These are phyloP conservation scores for Minunthozetes semirufus DNA, from an alignment of 2,888 invertebrate species.

Conservation along the genomic window DNA sequence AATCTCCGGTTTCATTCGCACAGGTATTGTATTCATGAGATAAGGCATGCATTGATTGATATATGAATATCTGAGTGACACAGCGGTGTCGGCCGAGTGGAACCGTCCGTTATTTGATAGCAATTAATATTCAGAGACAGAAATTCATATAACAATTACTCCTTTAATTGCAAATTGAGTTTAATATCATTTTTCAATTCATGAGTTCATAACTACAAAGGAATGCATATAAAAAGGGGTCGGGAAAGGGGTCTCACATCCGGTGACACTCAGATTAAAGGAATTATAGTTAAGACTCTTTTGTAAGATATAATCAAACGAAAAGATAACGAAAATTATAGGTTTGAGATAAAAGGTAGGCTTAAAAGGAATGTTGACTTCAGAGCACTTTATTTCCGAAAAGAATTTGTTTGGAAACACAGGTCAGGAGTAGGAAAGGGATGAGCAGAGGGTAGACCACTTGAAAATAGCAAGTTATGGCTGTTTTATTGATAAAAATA, in stretches of 20 bases:
- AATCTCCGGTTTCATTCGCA: not conserved
- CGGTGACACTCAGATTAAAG: not conserved
- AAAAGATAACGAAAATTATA: not conserved
- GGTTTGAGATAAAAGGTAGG: not conserved
- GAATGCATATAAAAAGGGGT: not conserved
- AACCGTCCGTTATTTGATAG: not conserved
- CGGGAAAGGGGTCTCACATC: not conserved
- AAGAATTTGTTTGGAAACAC: not conserved
- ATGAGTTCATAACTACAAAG: not conserved
- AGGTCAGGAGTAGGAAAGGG: no score
- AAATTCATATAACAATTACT: not conserved
- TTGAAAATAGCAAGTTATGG: no score
- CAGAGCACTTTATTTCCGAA: not conserved
- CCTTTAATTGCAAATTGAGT: not conserved
- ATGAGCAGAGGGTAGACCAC: no score
- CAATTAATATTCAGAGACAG: no score
- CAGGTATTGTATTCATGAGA: no score
- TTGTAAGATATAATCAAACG: not conserved
- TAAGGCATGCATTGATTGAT: not conserved
- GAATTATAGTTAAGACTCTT: not conserved
- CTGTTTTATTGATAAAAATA: no score
- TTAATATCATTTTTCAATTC: not conserved
- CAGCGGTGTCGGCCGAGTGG: not conserved
- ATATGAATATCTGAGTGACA: not conserved
- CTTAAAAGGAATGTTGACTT: not conserved